Percentiles rank a stretch among this genome's conserved stretches.
phyloP scores from a whole-genome alignment of 2,888 invertebrate species.

The Drosophila multiciliata region DNA sequence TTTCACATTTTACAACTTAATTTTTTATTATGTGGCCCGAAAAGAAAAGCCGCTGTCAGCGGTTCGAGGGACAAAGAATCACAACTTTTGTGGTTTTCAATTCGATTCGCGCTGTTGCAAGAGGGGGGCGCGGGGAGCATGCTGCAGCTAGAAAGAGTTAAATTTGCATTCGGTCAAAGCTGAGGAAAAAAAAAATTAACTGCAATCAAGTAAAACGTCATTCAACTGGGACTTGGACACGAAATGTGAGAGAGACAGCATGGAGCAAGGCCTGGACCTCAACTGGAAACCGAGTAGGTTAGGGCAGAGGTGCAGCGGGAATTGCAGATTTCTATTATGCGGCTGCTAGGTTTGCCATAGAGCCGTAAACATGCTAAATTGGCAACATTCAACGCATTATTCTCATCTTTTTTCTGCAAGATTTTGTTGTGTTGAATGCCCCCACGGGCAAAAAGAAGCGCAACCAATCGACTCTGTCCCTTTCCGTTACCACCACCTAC shows the following conservation, averaged over 20 bases:
- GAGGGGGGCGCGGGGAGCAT: constrained; percentile 5
- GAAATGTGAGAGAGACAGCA: constrained; percentile 19
- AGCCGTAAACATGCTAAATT: constrained; percentile 79
- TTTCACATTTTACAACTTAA: constrained; percentile 75
- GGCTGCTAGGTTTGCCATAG: constrained; percentile 45
- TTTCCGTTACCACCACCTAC: background rate
- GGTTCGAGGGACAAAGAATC: constrained; percentile 59
- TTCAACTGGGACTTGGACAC: constrained; percentile 56
- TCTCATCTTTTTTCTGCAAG: constrained; percentile 33
- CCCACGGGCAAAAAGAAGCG: constrained; percentile 56
- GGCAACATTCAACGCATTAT: constrained; percentile 77
- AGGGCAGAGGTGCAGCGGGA: background rate
- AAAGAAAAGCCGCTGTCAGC: constrained; percentile 37
- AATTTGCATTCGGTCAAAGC: constrained; percentile 76
- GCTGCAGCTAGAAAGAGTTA: constrained; percentile 36
- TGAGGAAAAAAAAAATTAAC: constrained; percentile 70
- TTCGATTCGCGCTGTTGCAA: constrained; percentile 44
- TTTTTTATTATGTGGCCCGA: constrained; percentile 56
- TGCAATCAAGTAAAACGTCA: constrained; percentile 82
- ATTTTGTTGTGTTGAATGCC: constrained; percentile 27
- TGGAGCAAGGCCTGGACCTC: constrained; percentile 24
- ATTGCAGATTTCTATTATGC: constrained; percentile 56
- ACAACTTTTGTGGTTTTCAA: constrained; percentile 61
- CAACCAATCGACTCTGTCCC: constrained; percentile 57
- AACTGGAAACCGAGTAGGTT: constrained; percentile 13